A percentile compares a stretch with the other conserved stretches of the same genome.
Conservation (phyloP, 1,140 invertebrate species). For the Bradynema listronoti region DNA sequence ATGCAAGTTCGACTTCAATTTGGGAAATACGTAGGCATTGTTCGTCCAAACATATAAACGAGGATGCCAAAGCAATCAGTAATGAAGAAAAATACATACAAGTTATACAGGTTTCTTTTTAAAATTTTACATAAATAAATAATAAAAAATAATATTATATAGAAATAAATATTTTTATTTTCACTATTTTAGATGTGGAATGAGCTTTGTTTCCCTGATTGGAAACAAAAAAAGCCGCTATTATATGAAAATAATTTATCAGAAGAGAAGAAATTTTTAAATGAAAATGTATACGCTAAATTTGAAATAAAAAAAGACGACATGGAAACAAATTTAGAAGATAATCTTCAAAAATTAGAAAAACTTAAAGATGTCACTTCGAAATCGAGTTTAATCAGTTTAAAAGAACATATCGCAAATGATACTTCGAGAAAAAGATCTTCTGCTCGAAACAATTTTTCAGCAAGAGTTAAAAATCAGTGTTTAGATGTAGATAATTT, state of each 20-base stretch:
- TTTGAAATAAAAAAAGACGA: background rate
- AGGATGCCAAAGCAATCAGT: constrained; percentile 29
- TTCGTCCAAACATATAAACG: constrained; percentile 36
- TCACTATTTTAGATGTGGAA: constrained; percentile 37
- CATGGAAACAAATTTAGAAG: background rate
- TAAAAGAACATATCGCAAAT: no score
- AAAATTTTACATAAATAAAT: constrained; percentile 1
- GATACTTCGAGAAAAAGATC: no score
- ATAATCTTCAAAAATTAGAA: background rate
- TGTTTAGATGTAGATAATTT: no score
- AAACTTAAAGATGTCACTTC: background rate
- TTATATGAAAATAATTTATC: background rate
- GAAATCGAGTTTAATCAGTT: background rate
- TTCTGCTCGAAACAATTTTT: no score
- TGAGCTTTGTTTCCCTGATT: constrained; percentile 42
- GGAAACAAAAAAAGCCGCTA: constrained; percentile 43
- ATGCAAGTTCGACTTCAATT: constrained; percentile 50
- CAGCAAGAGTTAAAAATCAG: no score
- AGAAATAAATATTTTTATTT: background rate
- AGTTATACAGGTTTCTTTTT: constrained; percentile 30
- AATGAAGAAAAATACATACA: constrained; percentile 47
- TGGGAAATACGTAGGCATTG: constrained; percentile 48
- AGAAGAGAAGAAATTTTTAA: background rate
- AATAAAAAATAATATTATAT: background rate
- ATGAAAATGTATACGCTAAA: background rate